Evolutionary conservation across 1,140 invertebrate species (phyloP), one percentile per base, ranked within the genome.

Genomic region (Drosophila navojoa): DNA sequence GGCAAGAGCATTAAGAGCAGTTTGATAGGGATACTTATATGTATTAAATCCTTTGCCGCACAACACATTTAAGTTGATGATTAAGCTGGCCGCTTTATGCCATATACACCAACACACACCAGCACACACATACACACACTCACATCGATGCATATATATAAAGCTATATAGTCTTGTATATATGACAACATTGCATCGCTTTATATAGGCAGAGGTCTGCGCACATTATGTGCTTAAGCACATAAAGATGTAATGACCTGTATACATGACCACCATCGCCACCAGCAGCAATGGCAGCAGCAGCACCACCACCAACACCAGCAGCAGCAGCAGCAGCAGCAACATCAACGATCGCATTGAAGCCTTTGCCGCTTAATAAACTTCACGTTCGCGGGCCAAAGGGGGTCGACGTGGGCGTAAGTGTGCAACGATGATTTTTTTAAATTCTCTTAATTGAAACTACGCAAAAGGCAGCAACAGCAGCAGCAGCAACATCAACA

Each of bases 51-150:
- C 82, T 80, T 77, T 84, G 77, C 84, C 84, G 60, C 84, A 89
- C 73, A 81, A 89, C 84, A 89, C 71, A 89, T 89, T 89, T 89
- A 89, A 89, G 84, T 89, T 89, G 85, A 86, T 89, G 84, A 89
- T 89, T 89, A 89, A 89, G 84, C 84, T 54, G 27, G 54, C 50
- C 54, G 42, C 32, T 63, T 40, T 25, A 61, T 50, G n/a, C 19
- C 19, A 40, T 40, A 57, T 57, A 22, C 13, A 27, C n/a, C 61
- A 38, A 45, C 52, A 27, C 19, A 60, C 42, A 35, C n/a, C n/a
- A n/a, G n/a, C 1, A 15, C 45, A 19, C 10, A 11, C 47, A 45
- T 19, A 15, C 40, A 40, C 19, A 10, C 15, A 9, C 19, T 2
- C 19, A 2, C 52, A 35, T 60, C 13, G 38, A 10, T 55, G 13